A percentile compares a stretch with the other conserved stretches of the same genome.
These are phyloP conservation scores for Lacerta viridis DNA, from an alignment of 2,797 vertebrate genomes.

Conservation along the genomic window DNA sequence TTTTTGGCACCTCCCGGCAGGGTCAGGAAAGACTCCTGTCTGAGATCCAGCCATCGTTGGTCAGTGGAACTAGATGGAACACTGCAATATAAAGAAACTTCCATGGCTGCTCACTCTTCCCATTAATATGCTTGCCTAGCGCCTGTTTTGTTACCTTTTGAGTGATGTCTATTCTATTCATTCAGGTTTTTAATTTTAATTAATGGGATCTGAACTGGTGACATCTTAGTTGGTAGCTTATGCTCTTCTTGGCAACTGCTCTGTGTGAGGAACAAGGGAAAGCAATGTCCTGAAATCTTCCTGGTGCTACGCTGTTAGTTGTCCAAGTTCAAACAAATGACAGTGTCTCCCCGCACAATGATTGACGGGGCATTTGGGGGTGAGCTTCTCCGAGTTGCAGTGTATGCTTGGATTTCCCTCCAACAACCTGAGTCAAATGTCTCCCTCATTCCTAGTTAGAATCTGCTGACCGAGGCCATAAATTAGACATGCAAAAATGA, in stretches of 20 bases:
- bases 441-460: slow-evolving; percentile 35
- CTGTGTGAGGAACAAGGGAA: slow-evolving; percentile 9
- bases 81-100: neutral
- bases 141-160: neutral
- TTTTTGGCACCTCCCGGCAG: neutral
- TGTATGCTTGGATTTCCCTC: slow-evolving; percentile 43
- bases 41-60: neutral
- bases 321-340: slow-evolving; percentile 36
- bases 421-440: slow-evolving; percentile 40
- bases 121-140: neutral
- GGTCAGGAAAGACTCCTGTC: neutral
- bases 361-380: slow-evolving; percentile 53
- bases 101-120: neutral
- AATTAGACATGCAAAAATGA: slow-evolving; percentile 31
- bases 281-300: slow-evolving; percentile 34
- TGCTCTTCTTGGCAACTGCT: neutral
- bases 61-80: neutral
- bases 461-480: slow-evolving; percentile 19
- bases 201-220: neutral
- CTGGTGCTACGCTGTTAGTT: neutral
- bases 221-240: neutral
- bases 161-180: no score
- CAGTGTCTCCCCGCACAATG: neutral
- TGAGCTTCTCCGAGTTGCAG: slow-evolving; percentile 42
- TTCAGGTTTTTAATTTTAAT: neutral